phyloP scores from a whole-genome alignment of 2,113 vertebrate genomes.

The Entomyzon cyanotis region DNA sequence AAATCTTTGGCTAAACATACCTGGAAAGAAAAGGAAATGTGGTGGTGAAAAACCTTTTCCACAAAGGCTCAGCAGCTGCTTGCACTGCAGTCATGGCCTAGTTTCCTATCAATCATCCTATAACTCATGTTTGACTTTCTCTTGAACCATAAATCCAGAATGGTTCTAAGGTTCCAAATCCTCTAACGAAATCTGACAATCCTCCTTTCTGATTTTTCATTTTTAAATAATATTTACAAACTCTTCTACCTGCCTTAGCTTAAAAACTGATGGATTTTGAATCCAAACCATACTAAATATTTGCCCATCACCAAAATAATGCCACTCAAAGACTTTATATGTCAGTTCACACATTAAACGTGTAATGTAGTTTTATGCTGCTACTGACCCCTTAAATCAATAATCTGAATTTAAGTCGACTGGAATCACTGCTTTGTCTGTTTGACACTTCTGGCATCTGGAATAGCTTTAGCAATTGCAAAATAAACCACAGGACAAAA shows the following conservation, averaged over 20 bases:
- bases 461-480: constrained; percentile 47
- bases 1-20: neutral
- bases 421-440: neutral
- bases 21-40: neutral
- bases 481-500: constrained; percentile 33
- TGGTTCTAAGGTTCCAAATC: neutral
- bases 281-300: neutral
- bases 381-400: constrained; percentile 42
- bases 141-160: neutral
- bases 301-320: neutral
- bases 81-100: neutral
- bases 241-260: neutral
- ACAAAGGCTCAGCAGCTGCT: neutral
- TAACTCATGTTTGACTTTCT: neutral
- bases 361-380: neutral
- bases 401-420: neutral
- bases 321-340: neutral
- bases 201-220: neutral
- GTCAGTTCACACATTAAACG: neutral
- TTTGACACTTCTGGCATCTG: constrained; percentile 44
- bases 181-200: neutral
- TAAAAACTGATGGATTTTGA: neutral
- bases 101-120: neutral
- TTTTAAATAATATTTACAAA: neutral
- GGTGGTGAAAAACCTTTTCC: neutral